Evolutionary conservation across 2,113 vertebrate species (phyloP).

Genomic region (Tychaedon coryphoeus): DNA sequence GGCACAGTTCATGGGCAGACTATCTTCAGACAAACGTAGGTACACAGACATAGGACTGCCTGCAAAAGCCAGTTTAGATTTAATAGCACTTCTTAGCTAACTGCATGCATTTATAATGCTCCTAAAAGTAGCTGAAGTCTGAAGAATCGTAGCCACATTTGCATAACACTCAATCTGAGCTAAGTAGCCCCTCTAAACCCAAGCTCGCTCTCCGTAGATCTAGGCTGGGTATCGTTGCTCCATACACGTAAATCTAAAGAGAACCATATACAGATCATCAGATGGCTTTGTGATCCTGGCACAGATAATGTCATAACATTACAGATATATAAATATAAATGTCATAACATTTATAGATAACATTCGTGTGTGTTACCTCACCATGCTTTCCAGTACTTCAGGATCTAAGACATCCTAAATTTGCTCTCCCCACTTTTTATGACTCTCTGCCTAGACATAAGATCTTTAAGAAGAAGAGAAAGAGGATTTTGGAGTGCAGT

Average conservation of each 20-base stretch:
- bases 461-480: neutral
- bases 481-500: neutral
- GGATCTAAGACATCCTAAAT: neutral
- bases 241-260: neutral
- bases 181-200: neutral
- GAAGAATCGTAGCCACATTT: neutral
- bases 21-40: neutral
- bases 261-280: neutral
- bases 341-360: neutral
- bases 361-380: neutral
- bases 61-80: neutral
- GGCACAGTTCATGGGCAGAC: neutral
- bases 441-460: neutral
- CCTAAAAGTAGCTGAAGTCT: neutral
- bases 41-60: neutral
- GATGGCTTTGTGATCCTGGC: neutral
- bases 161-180: neutral
- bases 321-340: no score
- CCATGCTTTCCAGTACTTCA: neutral
- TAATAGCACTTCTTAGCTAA: neutral
- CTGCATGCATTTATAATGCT: neutral
- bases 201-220: neutral
- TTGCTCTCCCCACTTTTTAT: neutral
- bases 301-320: neutral
- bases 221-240: neutral